Conservation (phyloP, 2,888 invertebrate species). For the Adelognathus sp. region DNA sequence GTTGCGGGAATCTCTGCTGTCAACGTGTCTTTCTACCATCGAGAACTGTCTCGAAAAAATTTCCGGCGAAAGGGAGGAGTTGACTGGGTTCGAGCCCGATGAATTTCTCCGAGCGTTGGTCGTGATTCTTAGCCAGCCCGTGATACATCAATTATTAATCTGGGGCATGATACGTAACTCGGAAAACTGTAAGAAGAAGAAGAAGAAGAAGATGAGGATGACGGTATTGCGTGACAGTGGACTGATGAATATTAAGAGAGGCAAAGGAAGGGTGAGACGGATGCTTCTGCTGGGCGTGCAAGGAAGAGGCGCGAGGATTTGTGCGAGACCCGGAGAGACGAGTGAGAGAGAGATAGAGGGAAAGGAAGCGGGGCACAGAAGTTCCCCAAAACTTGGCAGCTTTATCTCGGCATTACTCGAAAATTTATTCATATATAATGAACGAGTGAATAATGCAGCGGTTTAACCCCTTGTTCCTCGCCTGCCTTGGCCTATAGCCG, state of each 20-base stretch:
- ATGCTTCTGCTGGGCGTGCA: conserved; percentile 20
- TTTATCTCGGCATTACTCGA: conserved; percentile 81
- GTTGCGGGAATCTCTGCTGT: not conserved
- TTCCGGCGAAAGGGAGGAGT: not conserved
- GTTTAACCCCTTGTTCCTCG: conserved; percentile 81
- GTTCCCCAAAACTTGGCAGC: conserved; percentile 80
- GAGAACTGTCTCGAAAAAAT: not conserved
- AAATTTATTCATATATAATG: conserved; percentile 82
- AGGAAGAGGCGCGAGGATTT: conserved; percentile 9
- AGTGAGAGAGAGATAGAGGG: conserved; percentile 12
- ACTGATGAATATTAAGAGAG: conserved; percentile 80
- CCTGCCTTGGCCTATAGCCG: conserved; percentile 67
- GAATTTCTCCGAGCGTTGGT: conserved; percentile 26
- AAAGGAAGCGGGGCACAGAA: conserved; percentile 34
- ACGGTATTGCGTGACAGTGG: conserved; percentile 81
- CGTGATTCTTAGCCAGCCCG: conserved; percentile 48
- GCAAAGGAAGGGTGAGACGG: conserved; percentile 52
- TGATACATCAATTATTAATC: conserved; percentile 52
- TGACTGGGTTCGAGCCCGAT: not conserved
- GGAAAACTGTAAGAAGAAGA: conserved; percentile 74
- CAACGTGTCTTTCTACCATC: not conserved
- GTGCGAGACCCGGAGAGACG: not conserved
- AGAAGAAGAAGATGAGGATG: conserved; percentile 71
- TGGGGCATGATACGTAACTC: conserved; percentile 64
- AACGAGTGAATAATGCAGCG: conserved; percentile 79